These are phyloP conservation scores for Colossoma macropomum DNA, from an alignment of 2,113 vertebrate species.

Conservation along the genomic window DNA sequence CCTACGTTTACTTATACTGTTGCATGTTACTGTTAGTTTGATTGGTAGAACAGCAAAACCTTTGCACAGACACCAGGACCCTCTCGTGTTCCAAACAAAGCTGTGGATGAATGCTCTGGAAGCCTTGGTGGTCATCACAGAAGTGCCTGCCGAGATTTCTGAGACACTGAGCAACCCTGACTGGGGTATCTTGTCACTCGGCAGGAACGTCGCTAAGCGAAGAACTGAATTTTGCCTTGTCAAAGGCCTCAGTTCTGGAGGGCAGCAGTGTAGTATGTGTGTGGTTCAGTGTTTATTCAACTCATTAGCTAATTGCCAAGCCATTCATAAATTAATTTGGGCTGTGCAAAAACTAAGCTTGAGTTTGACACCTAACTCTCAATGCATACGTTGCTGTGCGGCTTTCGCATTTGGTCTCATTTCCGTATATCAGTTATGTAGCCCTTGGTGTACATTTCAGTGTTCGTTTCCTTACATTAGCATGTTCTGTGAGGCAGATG, in stretches of 20 bases:
- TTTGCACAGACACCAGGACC: background rate
- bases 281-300: too few species aligned
- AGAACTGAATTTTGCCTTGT: background rate
- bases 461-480: slow-evolving; percentile 40
- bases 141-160: slow-evolving; percentile 14
- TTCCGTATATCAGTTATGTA: background rate
- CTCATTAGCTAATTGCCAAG: too few species aligned
- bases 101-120: background rate
- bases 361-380: too few species aligned
- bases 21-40: too few species aligned
- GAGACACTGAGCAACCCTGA: background rate
- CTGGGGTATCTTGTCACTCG: background rate
- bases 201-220: background rate
- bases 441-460: background rate
- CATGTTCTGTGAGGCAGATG: slow-evolving; percentile 62
- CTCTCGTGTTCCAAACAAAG: background rate
- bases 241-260: too few species aligned
- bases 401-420: background rate
- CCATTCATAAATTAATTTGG: too few species aligned
- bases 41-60: background rate
- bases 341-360: too few species aligned
- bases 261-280: too few species aligned
- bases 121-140: background rate
- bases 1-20: too few species aligned
- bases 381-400: too few species aligned